Evolutionary conservation across 53 echinoderm and acorn worm species (phyloP), one percentile per base, ranked within the genome.

Genomic region (Echinometra lucunter): DNA sequence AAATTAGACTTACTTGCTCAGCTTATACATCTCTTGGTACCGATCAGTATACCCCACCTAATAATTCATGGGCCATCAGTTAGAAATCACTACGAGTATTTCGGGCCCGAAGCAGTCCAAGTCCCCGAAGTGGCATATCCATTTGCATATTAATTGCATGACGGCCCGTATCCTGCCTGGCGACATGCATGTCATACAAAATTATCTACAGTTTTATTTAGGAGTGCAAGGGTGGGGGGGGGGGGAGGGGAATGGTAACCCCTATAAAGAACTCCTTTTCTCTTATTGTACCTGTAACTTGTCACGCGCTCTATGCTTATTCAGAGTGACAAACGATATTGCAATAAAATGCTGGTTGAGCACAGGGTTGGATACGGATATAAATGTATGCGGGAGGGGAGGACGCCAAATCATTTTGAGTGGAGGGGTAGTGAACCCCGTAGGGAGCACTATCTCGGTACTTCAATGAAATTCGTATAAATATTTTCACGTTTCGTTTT

Each of bases 131-230:
- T 21, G 37, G 40, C 19, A 75, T 75, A 75, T 75, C 78, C 16
- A 40, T 75, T 75, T 75, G 78, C 78, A 75, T 75, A 40, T 75
- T 75, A 75, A 75, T 75, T 75, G 78, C 78, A 42, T 40, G 78
- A 4, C 34, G 40, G 18, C 40, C 78, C 78, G 6, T 18, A 21
- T 75, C 78, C 78, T 10, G 69, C 69, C 78, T 75, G 19, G 18
- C 21, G 17, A 78, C 78, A 78, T 78, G 78, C 38, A 44, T 78
- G 42, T 78, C 38, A 40, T 40, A 38, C 40, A 21, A 78, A 72
- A 78, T 42, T 19, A 42, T 78, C 35, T 35, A 12, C 2, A 32
- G 32, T 35, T 11, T 53, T 47, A 47, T 60, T 30, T 72, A 72
- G 72, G 11, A 2, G 72, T 35, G 35, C 30, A 15, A 34, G 35